Conservation (phyloP, 2,113 vertebrate species). For the Carassius auratus region DNA sequence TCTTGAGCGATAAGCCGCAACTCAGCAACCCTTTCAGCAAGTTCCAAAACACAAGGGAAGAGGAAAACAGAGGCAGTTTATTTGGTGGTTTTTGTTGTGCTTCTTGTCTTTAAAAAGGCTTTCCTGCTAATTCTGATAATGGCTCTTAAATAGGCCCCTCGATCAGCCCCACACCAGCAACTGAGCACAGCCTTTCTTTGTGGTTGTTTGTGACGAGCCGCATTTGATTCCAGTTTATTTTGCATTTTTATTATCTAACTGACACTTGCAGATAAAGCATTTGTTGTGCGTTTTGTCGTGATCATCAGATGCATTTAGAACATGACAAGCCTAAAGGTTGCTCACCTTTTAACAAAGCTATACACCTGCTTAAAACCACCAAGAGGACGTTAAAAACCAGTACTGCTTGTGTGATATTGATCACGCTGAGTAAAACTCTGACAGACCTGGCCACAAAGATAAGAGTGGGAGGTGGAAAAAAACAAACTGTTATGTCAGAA, state of each 20-base stretch:
- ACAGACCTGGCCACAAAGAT: conserved; percentile 55
- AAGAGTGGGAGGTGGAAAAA: conserved; percentile 54
- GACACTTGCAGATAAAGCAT: conserved; percentile 60
- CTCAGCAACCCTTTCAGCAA: conserved; percentile 53
- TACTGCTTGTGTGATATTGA: conserved; percentile 61
- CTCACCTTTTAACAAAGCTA: conserved; percentile 51
- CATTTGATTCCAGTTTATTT: conserved; percentile 56
- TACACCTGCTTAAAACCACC: conserved; percentile 75
- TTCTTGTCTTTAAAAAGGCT: conserved; percentile 25
- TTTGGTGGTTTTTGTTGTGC: conserved; percentile 20
- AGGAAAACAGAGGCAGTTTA: conserved; percentile 25
- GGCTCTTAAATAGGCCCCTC: conserved; percentile 45
- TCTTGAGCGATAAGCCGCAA: conserved; percentile 60
- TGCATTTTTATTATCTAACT: conserved; percentile 61
- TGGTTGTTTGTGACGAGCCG: conserved; percentile 59
- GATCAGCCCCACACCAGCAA: conserved; percentile 19
- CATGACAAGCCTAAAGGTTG: conserved; percentile 29
- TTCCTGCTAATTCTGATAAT: conserved; percentile 39
- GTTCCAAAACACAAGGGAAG: conserved; percentile 27
- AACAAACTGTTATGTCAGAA: conserved; percentile 59
- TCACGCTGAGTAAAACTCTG: conserved; percentile 56
- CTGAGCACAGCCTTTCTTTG: conserved; percentile 42
- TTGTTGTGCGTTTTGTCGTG: conserved; percentile 50
- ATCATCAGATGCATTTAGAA: conserved; percentile 66
- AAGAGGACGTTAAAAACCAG: conserved; percentile 73